Conservation (phyloP, 2,797 vertebrate species). For the Pteronotus mesoamericanus region DNA sequence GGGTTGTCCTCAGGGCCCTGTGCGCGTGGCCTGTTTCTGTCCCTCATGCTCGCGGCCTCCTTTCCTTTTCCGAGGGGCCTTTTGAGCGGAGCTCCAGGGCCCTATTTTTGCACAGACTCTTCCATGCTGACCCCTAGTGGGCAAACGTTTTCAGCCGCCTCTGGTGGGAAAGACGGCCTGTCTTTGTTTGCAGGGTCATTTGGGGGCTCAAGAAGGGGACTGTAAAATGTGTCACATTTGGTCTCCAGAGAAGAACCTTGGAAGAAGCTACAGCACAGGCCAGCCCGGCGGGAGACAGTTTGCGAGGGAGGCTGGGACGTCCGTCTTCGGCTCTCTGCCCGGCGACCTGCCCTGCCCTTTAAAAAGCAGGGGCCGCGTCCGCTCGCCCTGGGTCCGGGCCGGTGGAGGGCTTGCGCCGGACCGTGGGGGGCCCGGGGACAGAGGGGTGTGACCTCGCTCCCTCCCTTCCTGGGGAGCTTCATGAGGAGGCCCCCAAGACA, state of each 20-base stretch:
- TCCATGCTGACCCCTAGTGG: neutral
- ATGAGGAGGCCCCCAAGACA: neutral
- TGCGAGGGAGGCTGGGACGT: neutral
- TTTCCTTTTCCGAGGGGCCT: too few relatives aligned
- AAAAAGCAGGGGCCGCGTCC: accelerated
- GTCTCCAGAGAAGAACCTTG: neutral
- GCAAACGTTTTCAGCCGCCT: neutral
- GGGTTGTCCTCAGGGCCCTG: accelerated
- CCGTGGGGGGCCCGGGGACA: too few relatives aligned
- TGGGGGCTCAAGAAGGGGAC: accelerated
- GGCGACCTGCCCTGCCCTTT: neutral
- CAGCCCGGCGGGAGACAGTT: neutral
- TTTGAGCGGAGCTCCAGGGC: neutral
- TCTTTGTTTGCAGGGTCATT: neutral
- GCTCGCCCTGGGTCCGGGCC: too few relatives aligned
- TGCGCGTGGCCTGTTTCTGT: too few relatives aligned
- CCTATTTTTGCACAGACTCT: neutral
- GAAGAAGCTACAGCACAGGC: neutral
- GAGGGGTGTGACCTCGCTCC: too few relatives aligned
- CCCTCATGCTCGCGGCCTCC: too few relatives aligned
- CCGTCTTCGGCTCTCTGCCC: neutral
- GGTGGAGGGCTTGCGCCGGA: accelerated
- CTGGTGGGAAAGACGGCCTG: neutral
- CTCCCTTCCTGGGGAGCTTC: too few relatives aligned
- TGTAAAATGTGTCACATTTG: neutral